phyloP scores from a whole-genome alignment of 2,797 vertebrate genomes.

The Cyclura pinguis region DNA sequence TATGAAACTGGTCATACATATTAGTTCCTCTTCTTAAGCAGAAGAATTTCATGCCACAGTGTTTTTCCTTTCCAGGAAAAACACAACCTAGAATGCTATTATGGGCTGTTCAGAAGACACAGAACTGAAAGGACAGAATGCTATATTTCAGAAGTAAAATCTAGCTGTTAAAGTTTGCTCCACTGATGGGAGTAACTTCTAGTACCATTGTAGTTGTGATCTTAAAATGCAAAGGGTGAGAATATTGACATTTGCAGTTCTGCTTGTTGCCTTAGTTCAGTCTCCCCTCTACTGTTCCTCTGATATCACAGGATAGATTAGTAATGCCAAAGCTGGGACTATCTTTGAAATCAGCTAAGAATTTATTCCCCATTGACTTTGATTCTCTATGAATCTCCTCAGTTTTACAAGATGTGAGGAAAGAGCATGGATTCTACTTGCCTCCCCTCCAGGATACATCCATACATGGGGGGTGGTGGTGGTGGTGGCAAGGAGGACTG shows the following conservation, averaged over 20 bases:
- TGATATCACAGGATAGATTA: neutral
- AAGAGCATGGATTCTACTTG: neutral
- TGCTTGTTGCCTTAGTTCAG: neutral
- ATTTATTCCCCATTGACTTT: neutral
- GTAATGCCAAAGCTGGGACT: neutral
- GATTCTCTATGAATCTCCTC: constrained; percentile 13
- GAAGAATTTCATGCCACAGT: neutral
- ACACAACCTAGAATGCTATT: neutral
- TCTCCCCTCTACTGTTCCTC: too few relatives aligned
- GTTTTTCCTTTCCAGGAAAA: neutral
- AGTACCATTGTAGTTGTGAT: neutral
- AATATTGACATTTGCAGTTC: neutral
- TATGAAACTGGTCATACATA: neutral
- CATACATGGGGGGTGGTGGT: neutral
- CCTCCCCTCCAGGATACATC: neutral
- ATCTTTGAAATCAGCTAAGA: constrained; percentile 9
- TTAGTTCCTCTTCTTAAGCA: neutral
- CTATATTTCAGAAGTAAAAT: neutral
- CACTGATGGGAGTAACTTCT: neutral
- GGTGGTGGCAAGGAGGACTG: neutral
- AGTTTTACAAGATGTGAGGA: neutral
- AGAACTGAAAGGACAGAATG: neutral
- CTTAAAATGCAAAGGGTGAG: neutral
- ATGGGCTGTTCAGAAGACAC: neutral
- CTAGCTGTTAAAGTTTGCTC: neutral